Conservation (phyloP, 37 sponge, comb jelly and placozoan genomes). For the Eunapius fragilis region DNA sequence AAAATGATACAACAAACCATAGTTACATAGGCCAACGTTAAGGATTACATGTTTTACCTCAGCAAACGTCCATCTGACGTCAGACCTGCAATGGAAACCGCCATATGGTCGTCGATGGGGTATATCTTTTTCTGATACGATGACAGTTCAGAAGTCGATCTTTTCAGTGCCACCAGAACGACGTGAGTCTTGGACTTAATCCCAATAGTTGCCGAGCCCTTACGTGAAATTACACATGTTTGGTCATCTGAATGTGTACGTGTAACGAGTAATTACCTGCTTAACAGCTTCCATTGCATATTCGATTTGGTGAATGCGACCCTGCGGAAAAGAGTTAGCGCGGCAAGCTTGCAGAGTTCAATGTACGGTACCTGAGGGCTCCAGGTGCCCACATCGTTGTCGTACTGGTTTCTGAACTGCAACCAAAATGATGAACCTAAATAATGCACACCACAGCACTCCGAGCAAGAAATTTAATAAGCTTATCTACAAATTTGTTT, state of each 20-base stretch:
- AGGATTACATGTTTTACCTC: constrained; percentile 37
- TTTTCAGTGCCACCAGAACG: constrained; percentile 91
- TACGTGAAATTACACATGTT: not conserved
- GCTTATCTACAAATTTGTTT: no score
- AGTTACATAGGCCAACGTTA: not conserved
- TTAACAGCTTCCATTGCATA: constrained; percentile 99
- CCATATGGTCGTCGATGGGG: constrained; percentile 93
- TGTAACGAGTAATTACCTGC: constrained; percentile 52
- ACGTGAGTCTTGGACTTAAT: constrained; percentile 90
- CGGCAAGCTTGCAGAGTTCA: no score
- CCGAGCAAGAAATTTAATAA: no score
- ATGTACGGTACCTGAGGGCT: constrained; percentile 80
- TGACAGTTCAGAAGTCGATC: constrained; percentile 92
- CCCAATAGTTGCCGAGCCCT: constrained; percentile 96
- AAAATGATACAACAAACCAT: not conserved
- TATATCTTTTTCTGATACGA: constrained; percentile 96
- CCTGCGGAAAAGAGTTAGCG: constrained; percentile 57
- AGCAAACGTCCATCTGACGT: constrained; percentile 87
- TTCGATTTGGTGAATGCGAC: constrained; percentile 96
- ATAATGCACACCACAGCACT: not conserved
- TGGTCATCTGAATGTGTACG: no score
- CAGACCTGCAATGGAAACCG: constrained; percentile 91
- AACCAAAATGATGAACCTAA: not conserved
- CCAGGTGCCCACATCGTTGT: constrained; percentile 95
- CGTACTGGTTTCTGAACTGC: constrained; percentile 97